Conservation (phyloP, 2,113 vertebrate species). For the Tachycineta bicolor region DNA sequence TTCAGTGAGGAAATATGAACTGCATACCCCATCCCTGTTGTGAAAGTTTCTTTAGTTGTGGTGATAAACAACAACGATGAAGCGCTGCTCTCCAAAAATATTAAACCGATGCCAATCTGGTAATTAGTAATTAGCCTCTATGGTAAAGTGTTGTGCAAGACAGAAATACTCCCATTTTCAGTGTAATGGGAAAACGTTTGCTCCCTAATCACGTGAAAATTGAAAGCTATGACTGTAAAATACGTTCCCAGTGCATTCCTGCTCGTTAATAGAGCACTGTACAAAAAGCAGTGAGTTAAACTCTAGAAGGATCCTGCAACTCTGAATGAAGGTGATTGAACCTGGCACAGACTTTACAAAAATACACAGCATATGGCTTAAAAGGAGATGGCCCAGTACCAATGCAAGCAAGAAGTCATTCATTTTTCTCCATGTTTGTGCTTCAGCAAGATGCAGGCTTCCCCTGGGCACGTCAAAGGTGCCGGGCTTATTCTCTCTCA, state of each 20-base stretch:
- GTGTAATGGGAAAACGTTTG: not conserved
- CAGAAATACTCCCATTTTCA: conserved; percentile 34
- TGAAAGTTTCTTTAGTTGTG: conserved; percentile 27
- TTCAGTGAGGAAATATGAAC: not conserved
- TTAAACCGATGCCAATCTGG: not conserved
- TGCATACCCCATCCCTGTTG: not conserved
- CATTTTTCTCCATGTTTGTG: conserved; percentile 50
- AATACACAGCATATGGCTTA: conserved; percentile 53
- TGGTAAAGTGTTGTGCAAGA: conserved; percentile 5
- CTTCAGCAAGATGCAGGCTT: conserved; percentile 37
- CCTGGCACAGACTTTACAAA: conserved; percentile 44
- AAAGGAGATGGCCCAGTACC: conserved; percentile 51
- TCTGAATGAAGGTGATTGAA: conserved; percentile 49
- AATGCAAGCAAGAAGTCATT: conserved; percentile 52
- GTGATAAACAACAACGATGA: conserved; percentile 1
- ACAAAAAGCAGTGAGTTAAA: not conserved
- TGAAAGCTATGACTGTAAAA: conserved; percentile 19
- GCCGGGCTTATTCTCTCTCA: not conserved
- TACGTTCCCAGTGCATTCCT: not conserved
- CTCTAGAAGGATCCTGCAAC: conserved; percentile 31
- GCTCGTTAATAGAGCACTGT: not conserved
- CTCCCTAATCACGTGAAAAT: conserved; percentile 28
- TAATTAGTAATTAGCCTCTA: conserved; percentile 32
- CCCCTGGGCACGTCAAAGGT: conserved; percentile 42
- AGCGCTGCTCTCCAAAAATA: conserved; percentile 46